Conservation (phyloP, 1,140 invertebrate species). For the Stegodyphus mimosarum region DNA sequence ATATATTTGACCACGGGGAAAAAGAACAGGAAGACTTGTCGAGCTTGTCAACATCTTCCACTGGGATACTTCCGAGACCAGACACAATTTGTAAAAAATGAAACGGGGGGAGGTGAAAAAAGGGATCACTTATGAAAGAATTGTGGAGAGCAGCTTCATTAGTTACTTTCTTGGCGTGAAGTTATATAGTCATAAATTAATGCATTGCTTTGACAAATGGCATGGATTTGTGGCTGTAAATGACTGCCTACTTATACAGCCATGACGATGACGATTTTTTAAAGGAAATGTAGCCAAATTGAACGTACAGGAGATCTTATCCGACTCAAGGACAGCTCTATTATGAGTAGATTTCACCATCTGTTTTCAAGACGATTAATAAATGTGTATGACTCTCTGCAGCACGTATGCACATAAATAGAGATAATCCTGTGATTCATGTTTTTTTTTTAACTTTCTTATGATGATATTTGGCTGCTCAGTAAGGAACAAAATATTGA, state of each 20-base stretch:
- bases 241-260: not conserved
- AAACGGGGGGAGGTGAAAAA: not conserved
- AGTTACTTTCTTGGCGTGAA: not conserved
- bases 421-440: no score
- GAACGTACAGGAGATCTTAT: no score
- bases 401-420: no score
- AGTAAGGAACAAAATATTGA: no score
- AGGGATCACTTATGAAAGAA: not conserved
- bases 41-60: conserved; percentile 1
- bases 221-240: not conserved
- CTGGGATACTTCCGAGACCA: not conserved
- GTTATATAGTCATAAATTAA: conserved; percentile 2
- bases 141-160: not conserved
- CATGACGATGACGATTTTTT: not conserved
- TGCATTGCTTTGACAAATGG: not conserved
- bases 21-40: not conserved
- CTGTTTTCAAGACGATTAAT: no score
- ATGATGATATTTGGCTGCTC: no score
- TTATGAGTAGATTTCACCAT: no score
- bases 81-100: not conserved
- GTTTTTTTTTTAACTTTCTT: no score
- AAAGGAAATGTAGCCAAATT: no score
- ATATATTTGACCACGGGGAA: conserved; percentile 7
- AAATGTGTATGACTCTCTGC: no score
- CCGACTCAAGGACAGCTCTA: no score